Conservation (phyloP, 2,113 vertebrate genomes). For the Macrotis lagotis region DNA sequence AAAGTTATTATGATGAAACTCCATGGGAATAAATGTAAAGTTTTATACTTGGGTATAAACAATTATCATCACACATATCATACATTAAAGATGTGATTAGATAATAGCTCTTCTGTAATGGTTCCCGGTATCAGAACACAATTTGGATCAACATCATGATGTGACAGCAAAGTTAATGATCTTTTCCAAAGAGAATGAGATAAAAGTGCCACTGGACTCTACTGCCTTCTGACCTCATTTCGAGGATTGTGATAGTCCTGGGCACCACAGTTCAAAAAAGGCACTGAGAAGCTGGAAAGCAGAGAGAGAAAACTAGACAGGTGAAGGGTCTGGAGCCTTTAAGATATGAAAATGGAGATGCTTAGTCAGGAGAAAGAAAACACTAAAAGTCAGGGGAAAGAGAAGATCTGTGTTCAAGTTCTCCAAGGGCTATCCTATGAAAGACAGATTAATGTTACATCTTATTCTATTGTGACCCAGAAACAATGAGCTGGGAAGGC, state of each 20-base stretch:
- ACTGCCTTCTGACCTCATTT: neutral
- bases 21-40: too few relatives aligned
- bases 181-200: too few relatives aligned
- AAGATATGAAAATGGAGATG: neutral
- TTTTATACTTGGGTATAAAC: too few relatives aligned
- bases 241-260: neutral
- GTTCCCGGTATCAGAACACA: too few relatives aligned
- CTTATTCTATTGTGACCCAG: neutral
- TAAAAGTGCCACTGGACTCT: neutral
- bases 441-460: neutral
- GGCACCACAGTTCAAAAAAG: neutral
- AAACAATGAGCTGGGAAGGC: too few relatives aligned
- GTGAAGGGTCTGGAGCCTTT: neutral
- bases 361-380: neutral
- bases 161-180: too few relatives aligned
- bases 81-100: too few relatives aligned
- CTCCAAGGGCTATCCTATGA: neutral
- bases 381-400: neutral
- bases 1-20: too few relatives aligned
- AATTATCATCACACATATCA: too few relatives aligned
- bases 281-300: neutral
- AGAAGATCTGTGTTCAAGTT: neutral
- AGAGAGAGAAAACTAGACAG: neutral
- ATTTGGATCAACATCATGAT: too few relatives aligned
- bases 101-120: too few relatives aligned